These are phyloP conservation scores for Strix uralensis DNA, from an alignment of 2,113 vertebrate species.

Conservation along the genomic window DNA sequence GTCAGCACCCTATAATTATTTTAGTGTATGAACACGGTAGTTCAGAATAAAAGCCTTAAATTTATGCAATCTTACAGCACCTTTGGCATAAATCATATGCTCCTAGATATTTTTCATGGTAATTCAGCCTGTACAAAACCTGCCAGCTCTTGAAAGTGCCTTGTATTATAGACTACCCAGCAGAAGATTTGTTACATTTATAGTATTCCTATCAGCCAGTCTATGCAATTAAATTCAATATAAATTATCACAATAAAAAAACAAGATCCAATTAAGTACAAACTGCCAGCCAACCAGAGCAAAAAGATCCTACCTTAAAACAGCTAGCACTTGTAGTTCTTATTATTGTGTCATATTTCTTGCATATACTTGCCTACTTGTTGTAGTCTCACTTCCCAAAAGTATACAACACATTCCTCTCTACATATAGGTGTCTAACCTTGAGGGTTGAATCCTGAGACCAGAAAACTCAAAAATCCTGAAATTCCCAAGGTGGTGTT, in stretches of 20 bases:
- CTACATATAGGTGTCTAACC: not conserved
- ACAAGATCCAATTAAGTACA: not conserved
- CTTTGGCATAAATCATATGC: conserved; percentile 33
- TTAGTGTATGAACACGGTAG: not conserved
- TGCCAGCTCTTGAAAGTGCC: not conserved
- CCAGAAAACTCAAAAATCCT: not conserved
- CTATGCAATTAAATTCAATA: not conserved
- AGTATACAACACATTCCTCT: not conserved
- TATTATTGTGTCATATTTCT: not conserved
- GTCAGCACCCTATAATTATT: conserved; percentile 58
- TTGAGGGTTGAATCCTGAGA: not conserved
- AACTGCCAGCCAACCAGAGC: not conserved
- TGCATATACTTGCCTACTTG: not conserved
- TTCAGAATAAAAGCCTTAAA: conserved; percentile 26
- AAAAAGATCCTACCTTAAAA: not conserved
- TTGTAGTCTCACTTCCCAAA: not conserved
- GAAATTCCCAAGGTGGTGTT: not conserved
- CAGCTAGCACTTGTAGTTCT: not conserved
- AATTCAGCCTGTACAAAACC: conserved; percentile 28
- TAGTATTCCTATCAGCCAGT: not conserved
- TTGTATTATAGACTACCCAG: not conserved
- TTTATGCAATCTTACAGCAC: not conserved
- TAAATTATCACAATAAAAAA: conserved; percentile 12
- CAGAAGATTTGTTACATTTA: conserved; percentile 15
- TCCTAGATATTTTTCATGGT: conserved; percentile 15